Percentiles rank a stretch among this genome's conserved stretches.
phyloP scores from a whole-genome alignment of 2,113 vertebrate species.

The Potamarius usumacintae region DNA sequence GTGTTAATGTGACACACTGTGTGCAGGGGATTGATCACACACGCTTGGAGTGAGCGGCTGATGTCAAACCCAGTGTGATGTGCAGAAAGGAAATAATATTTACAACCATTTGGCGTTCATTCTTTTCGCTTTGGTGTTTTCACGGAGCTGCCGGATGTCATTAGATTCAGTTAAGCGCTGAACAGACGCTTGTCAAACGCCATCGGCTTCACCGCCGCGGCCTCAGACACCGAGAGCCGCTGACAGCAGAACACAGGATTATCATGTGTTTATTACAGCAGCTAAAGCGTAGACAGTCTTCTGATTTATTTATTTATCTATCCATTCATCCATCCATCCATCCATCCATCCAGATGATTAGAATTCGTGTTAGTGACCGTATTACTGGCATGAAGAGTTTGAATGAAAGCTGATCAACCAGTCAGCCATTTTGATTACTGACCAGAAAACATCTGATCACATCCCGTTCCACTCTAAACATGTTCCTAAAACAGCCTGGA shows the following conservation, averaged over 20 bases:
- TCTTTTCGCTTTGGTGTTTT: slow-evolving; percentile 34
- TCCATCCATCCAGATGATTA: slow-evolving; percentile 59
- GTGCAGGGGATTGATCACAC: slow-evolving; percentile 24
- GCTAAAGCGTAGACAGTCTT: slow-evolving; percentile 62
- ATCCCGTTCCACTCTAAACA: slow-evolving; percentile 11
- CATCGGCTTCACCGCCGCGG: slow-evolving; percentile 51
- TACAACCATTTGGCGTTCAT: slow-evolving; percentile 15
- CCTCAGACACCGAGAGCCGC: slow-evolving; percentile 27
- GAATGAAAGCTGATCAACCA: not conserved
- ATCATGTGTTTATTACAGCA: slow-evolving; percentile 60
- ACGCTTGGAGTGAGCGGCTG: slow-evolving; percentile 2
- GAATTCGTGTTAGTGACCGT: slow-evolving; percentile 66
- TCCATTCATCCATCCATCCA: not conserved
- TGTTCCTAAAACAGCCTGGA: not conserved
- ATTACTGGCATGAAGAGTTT: slow-evolving; percentile 51
- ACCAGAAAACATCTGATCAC: slow-evolving; percentile 57
- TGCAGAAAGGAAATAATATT: slow-evolving; percentile 28
- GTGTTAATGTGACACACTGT: slow-evolving; percentile 12
- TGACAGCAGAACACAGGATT: slow-evolving; percentile 63
- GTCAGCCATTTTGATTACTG: not conserved
- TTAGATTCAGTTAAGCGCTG: slow-evolving; percentile 62
- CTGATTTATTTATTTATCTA: not conserved
- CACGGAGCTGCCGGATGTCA: slow-evolving; percentile 56
- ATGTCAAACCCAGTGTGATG: slow-evolving; percentile 27
- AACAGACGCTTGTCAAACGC: slow-evolving; percentile 64